These are phyloP conservation scores for Daubentonia madagascariensis DNA, from an alignment of 2,113 vertebrate species.

Conservation along the genomic window DNA sequence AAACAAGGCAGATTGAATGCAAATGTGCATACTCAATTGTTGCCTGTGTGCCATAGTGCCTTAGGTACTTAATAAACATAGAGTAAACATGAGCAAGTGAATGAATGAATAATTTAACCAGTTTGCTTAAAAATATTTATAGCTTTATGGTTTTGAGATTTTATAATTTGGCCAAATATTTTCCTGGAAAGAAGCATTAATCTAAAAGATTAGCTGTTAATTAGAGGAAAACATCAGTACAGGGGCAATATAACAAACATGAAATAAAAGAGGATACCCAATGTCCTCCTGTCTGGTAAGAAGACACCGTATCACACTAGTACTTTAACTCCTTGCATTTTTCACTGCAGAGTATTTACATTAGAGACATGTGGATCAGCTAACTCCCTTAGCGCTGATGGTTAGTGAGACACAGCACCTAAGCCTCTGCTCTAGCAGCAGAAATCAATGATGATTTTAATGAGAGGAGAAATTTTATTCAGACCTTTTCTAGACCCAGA, in stretches of 20 bases:
- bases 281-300: background rate
- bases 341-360: fast-evolving
- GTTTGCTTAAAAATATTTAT: background rate
- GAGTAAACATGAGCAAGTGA: too few relatives aligned
- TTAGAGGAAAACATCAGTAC: background rate
- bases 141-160: background rate
- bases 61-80: too few relatives aligned
- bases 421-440: background rate
- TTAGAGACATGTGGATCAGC: background rate
- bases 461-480: background rate
- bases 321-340: fast-evolving
- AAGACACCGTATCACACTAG: background rate
- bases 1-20: fast-evolving
- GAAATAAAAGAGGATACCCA: background rate
- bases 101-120: background rate
- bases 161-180: background rate
- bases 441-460: slow-evolving; percentile 14
- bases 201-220: background rate
- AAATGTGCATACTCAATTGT: background rate
- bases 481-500: background rate
- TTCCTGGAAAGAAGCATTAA: background rate
- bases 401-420: background rate
- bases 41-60: fast-evolving
- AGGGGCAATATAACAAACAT: background rate
- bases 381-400: background rate